Percentiles rank a stretch among this genome's conserved stretches.
Evolutionary conservation across 1,140 invertebrate species (phyloP).

Genomic region (Macrosteles quadrilineatus): DNA sequence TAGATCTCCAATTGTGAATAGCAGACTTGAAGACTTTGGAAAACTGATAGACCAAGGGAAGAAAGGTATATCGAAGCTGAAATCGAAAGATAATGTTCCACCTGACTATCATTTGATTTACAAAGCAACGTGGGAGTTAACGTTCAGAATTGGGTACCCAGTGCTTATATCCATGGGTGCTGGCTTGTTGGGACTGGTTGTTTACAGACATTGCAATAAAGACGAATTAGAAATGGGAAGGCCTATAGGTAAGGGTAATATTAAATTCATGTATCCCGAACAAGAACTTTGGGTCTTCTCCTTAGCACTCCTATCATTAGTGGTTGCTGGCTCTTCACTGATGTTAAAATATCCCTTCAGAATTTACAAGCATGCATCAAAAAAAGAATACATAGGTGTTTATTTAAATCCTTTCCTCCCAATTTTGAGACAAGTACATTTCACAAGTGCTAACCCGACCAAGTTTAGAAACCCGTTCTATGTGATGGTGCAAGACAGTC

Average conservation of each 20-base stretch:
- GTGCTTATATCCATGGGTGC: background rate
- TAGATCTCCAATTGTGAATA: too few species aligned
- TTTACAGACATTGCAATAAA: background rate
- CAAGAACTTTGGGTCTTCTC: background rate
- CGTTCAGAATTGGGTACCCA: background rate
- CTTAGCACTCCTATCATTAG: background rate
- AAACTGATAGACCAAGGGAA: background rate
- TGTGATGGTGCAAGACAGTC: background rate
- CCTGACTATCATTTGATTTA: background rate
- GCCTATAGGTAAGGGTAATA: background rate
- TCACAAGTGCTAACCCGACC: background rate
- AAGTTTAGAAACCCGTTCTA: slow-evolving; percentile 5
- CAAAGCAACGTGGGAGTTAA: background rate
- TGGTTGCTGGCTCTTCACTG: background rate
- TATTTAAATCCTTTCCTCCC: background rate
- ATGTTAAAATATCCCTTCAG: background rate
- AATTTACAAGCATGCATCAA: background rate
- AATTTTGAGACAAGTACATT: background rate
- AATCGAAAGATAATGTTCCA: background rate
- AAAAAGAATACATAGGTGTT: background rate
- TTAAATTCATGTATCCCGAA: background rate
- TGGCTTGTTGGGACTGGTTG: background rate
- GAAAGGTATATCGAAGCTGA: background rate
- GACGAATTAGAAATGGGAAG: background rate
- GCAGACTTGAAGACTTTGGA: too few species aligned